These are phyloP conservation scores for Scylla paramamosain DNA, from an alignment of 1,140 invertebrate genomes.

Conservation along the genomic window DNA sequence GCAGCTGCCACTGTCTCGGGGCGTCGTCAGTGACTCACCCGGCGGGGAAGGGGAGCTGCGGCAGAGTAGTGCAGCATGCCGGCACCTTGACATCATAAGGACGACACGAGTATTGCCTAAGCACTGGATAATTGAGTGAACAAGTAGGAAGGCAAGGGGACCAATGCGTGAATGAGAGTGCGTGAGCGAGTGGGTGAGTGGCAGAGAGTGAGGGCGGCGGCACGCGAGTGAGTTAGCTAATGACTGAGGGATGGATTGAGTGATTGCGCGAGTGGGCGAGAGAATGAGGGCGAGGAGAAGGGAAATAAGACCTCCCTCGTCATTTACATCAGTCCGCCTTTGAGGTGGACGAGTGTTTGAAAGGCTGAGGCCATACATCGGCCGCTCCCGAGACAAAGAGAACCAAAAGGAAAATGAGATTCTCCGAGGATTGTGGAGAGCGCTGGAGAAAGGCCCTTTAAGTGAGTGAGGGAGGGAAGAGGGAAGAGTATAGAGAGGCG, in stretches of 20 bases:
- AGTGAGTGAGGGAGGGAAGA: neutral
- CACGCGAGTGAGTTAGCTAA: slow-evolving; percentile 28
- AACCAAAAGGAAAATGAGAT: slow-evolving; percentile 72
- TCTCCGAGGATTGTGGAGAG: slow-evolving; percentile 61
- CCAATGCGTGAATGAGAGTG: neutral
- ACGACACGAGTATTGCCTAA: neutral
- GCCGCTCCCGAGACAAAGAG: slow-evolving; percentile 66
- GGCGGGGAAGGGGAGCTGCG: neutral
- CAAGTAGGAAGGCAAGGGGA: neutral
- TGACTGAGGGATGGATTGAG: slow-evolving; percentile 37
- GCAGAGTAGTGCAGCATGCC: neutral
- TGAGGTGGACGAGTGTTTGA: slow-evolving; percentile 65
- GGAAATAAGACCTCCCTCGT: slow-evolving; percentile 42
- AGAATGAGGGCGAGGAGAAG: slow-evolving; percentile 37
- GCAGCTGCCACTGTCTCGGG: neutral
- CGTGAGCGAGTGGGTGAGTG: slow-evolving; percentile 32
- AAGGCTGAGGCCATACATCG: slow-evolving; percentile 57
- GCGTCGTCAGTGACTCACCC: neutral
- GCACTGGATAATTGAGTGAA: neutral
- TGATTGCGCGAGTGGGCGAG: slow-evolving; percentile 14
- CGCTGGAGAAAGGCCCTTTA: slow-evolving; percentile 54
- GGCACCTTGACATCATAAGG: neutral
- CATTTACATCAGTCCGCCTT: slow-evolving; percentile 63
- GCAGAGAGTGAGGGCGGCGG: neutral
- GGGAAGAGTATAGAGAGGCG: neutral